These are phyloP conservation scores for Leptopterna dolabrata DNA, from an alignment of 2,888 invertebrate species.

Conservation along the genomic window DNA sequence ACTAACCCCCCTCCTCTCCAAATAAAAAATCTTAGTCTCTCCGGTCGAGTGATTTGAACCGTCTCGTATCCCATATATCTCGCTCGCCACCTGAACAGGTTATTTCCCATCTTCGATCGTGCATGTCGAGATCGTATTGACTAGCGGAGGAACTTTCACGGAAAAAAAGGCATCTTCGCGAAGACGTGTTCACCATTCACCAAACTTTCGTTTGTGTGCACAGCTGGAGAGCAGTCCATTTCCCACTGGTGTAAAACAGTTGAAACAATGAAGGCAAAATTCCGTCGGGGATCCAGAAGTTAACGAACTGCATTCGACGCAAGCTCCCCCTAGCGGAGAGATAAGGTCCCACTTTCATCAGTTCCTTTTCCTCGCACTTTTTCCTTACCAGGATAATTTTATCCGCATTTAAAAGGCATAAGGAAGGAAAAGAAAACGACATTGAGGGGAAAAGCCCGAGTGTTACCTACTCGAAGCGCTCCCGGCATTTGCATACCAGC, in stretches of 20 bases:
- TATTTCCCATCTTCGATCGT: background rate
- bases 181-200: conserved; percentile 38
- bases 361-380: background rate
- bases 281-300: background rate
- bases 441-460: background rate
- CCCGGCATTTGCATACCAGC: background rate
- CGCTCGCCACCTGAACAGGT: background rate
- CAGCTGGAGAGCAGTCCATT: conserved; percentile 24
- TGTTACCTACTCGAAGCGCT: background rate
- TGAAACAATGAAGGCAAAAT: conserved; percentile 20
- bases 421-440: background rate
- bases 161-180: background rate
- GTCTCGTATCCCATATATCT: background rate
- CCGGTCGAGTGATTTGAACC: background rate
- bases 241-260: conserved; percentile 34
- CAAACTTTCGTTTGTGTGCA: conserved; percentile 26
- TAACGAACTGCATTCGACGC: conserved; percentile 20
- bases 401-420: background rate
- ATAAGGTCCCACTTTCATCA: background rate
- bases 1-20: too few species aligned
- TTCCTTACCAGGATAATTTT: background rate
- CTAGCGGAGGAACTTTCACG: background rate
- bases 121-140: conserved; percentile 17
- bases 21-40: too few species aligned
- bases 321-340: background rate